Evolutionary conservation across 2,888 invertebrate genomes (phyloP).

Genomic region (Pammene fasciana): DNA sequence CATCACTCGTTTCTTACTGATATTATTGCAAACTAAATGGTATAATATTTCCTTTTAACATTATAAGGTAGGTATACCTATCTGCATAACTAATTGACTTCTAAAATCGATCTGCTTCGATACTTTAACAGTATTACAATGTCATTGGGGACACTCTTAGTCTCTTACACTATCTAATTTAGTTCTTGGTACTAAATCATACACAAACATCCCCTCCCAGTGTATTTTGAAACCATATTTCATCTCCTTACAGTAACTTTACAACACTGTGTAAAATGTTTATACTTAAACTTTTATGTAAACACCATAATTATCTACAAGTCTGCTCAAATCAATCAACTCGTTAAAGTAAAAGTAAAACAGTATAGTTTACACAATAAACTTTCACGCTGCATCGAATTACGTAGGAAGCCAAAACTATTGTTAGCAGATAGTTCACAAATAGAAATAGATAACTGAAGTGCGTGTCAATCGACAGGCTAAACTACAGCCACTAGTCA

Average conservation of each 20-base stretch:
- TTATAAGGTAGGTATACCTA: too few relatives aligned
- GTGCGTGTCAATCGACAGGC: conserved; percentile 46
- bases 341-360: conserved; percentile 27
- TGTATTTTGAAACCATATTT: not conserved
- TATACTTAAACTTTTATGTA: conserved; percentile 2
- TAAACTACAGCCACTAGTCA: conserved; percentile 6
- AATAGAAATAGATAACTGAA: conserved; percentile 43
- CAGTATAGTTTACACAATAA: conserved; percentile 21
- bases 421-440: conserved; percentile 38
- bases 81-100: too few relatives aligned
- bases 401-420: conserved; percentile 30
- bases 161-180: not conserved
- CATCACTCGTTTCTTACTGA: too few relatives aligned
- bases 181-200: not conserved
- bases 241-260: not conserved
- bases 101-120: too few relatives aligned
- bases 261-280: conserved; percentile 7
- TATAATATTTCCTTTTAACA: too few relatives aligned
- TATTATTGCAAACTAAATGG: too few relatives aligned
- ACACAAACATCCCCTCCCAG: not conserved
- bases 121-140: too few relatives aligned
- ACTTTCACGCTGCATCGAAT: conserved; percentile 32
- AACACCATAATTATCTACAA: conserved; percentile 16
- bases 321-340: conserved; percentile 4
- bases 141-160: not conserved